Base-by-base conservation (phyloP, 92 coral and sea anemone genomes). In the Ricordea florida region DNA sequence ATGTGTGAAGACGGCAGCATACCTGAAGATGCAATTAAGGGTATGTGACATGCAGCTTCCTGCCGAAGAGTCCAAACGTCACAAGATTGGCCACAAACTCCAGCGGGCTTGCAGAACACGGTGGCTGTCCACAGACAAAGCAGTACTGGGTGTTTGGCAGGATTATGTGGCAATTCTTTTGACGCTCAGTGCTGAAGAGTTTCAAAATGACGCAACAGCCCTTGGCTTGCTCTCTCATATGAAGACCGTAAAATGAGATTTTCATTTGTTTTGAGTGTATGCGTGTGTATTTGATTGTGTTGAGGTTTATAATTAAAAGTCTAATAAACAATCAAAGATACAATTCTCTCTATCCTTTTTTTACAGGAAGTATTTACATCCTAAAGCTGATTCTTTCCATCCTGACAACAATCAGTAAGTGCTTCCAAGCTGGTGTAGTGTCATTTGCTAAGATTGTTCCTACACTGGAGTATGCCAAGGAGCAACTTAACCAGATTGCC, bases 361-460 rank as follows among this genome's bases (percentile, higher is more conserved):
- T 9, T 40, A 3, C 16, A 62, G 69, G 69, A 14, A 41, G 69
- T 41, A 62, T 62, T 62, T 62, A 62, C 14, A 62, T 62, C 69
- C 69, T 62, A 2, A 41, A 62, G 69, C 0, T 38, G 34, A 65
- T 65, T 65, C 72, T 65, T 65, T 44, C 56, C 4, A 45, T 44
- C 72, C 76, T 51, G 2, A 35, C 64, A 69, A 69, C 76, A 51
- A 56, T 51, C 50, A 69, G 52, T 27, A 69, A 56, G 10, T 69
- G 76, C 52, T 69, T 69, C 62, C 62, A 51, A 72, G 68, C 69
- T 30, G 80, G 80, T 45, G 43, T 65, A 45, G 72, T 65, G 1
- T 65, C 72, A 17, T 65, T 65, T 65, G 72, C 57, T 3, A 65
- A 65, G 72, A 44, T 65, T 17, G 43, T 65, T 45, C 72, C 72